phyloP scores from a whole-genome alignment of 2,797 vertebrate genomes.

The Gymnoscopelus microlampas region DNA sequence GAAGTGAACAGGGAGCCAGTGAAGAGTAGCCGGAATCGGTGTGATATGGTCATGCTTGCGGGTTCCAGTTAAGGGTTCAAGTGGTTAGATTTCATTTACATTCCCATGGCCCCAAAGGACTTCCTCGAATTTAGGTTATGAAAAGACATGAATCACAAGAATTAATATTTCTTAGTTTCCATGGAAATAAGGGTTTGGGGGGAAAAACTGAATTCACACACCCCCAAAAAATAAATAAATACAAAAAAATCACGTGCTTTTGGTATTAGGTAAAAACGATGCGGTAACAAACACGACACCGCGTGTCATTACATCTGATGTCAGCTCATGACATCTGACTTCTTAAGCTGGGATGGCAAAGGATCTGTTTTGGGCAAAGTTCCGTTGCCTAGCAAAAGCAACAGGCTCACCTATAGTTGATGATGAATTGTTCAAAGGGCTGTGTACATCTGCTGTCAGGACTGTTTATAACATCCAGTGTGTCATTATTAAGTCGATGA shows the following conservation, averaged over 20 bases:
- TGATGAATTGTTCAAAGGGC: conserved; percentile 29
- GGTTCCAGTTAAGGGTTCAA: too few relatives aligned
- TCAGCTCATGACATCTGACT: conserved; percentile 28
- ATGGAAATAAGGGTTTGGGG: background rate
- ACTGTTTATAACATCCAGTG: conserved; percentile 30
- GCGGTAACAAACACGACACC: conserved; percentile 9
- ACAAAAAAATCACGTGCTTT: background rate
- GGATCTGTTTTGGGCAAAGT: conserved; percentile 12
- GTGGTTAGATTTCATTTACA: background rate
- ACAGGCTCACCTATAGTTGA: conserved; percentile 30
- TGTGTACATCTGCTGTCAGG: conserved; percentile 32
- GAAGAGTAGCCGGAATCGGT: too few relatives aligned
- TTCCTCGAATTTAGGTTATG: background rate
- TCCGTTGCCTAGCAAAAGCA: conserved; percentile 33
- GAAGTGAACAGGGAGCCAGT: too few relatives aligned
- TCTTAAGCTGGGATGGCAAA: conserved; percentile 16
- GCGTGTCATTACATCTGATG: conserved; percentile 27
- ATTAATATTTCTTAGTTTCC: conserved; percentile 19
- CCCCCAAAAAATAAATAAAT: background rate
- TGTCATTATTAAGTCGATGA: conserved; percentile 20
- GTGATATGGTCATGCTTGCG: too few relatives aligned
- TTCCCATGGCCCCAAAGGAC: conserved; percentile 1
- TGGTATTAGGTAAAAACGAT: conserved; percentile 16
- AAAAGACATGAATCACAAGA: background rate
- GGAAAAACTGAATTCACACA: background rate